Evolutionary conservation across 2,797 vertebrate species (phyloP).

Genomic region (Neomorphus geoffroyi): DNA sequence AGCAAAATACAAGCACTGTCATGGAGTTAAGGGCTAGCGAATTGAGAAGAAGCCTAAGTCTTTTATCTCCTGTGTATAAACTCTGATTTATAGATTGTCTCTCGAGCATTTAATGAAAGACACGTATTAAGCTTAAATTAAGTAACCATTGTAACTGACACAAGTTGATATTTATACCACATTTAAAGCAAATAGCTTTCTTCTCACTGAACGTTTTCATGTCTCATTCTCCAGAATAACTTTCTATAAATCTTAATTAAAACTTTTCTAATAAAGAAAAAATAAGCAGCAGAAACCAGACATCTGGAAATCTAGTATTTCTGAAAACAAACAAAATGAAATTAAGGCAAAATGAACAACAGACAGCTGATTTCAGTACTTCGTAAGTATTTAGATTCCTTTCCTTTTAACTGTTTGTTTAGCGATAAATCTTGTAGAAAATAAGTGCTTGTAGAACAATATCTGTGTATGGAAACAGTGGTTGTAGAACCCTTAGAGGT

Average conservation of each 20-base stretch:
- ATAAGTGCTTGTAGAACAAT: background rate
- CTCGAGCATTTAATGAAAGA: background rate
- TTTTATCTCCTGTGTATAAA: background rate
- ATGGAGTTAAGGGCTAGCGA: background rate
- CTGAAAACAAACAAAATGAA: background rate
- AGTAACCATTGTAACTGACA: background rate
- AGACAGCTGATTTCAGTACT: background rate
- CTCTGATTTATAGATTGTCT: background rate
- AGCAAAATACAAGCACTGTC: background rate
- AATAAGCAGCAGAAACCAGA: background rate
- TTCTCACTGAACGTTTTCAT: background rate
- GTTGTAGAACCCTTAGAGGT: background rate
- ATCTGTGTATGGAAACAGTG: background rate
- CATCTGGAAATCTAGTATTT: background rate
- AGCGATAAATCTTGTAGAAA: background rate
- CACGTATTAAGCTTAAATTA: background rate
- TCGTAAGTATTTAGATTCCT: background rate
- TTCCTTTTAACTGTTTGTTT: background rate
- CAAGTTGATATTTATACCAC: background rate
- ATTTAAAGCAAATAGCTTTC: background rate
- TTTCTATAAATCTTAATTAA: slow-evolving; percentile 13
- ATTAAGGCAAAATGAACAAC: background rate
- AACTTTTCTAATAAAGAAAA: background rate
- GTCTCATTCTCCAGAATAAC: background rate
- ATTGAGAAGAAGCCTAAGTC: background rate